phyloP scores from a whole-genome alignment of 2,797 vertebrate genomes.

The Tokudaia tokunoshimensis region DNA sequence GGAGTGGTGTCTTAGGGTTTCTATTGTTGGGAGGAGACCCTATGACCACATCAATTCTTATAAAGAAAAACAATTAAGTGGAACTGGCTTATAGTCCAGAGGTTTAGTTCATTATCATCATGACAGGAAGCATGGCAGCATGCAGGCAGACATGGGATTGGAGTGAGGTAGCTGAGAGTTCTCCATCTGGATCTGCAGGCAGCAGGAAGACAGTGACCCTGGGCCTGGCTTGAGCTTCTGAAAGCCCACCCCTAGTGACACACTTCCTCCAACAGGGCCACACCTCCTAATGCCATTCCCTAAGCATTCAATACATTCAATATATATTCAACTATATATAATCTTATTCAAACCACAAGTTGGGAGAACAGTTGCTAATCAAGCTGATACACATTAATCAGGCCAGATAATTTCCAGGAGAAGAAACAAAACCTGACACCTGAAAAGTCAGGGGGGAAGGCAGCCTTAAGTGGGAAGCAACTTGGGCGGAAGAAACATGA shows the following conservation, averaged over 20 bases:
- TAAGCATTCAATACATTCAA: background rate
- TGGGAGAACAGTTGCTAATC: constrained; percentile 7
- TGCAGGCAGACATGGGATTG: background rate
- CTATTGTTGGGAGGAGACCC: background rate
- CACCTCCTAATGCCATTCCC: background rate
- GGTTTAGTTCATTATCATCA: background rate
- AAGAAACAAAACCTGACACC: constrained; percentile 47
- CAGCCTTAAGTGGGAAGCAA: background rate
- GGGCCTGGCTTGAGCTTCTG: background rate
- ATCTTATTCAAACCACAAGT: background rate
- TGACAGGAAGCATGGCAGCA: background rate
- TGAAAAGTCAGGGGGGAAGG: background rate
- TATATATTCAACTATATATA: background rate
- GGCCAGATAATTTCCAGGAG: constrained; percentile 54
- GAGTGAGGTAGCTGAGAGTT: background rate
- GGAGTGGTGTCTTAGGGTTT: background rate
- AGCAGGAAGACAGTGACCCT: background rate
- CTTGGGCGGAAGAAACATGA: no score
- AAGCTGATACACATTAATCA: background rate
- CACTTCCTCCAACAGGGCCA: background rate
- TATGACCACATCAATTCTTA: background rate
- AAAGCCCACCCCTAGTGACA: background rate
- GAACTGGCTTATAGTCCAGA: background rate
- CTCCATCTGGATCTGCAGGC: no score
- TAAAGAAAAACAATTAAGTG: background rate